Base-by-base conservation (phyloP, 2,113 vertebrate genomes). In the Cyanoramphus novaezelandiae region DNA sequence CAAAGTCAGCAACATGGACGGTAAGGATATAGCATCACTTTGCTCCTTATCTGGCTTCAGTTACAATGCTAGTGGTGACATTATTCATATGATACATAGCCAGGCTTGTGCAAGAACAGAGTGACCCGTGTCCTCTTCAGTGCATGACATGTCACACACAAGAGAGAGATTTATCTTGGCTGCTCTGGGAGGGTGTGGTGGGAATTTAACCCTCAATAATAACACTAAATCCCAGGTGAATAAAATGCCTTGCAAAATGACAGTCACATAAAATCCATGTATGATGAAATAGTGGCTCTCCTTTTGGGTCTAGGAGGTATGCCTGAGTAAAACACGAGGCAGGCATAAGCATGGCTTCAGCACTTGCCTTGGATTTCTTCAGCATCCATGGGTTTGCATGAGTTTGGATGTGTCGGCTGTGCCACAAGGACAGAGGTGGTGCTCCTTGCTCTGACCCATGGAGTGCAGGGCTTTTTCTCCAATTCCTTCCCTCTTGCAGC, bases 1-100 rank as follows among this genome's bases (percentile, higher is more conserved):
- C 99, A 24, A 99, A 99, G 96, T 99, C 99, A 5, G 99, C 99
- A 71, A 99, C 99, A 3, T 99, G 99, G 99, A 99, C 99, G 98
- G 99, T 99, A 99, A 99, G 99, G 71, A 55, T 1, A 2, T 35
- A 25, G 25, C 63, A 55, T 50, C 4, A 0, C 50, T 85, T 86
- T 53, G n/a, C 79, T 74, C 69, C 74, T 83, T 60, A 1, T 2
- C 52, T 76, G 43, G 12, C 68, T 55, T 65, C 3, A 3, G 39
- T 71, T 65, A 27, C 6, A 1, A 9, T 81, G 43, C 49, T 37
- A 3, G 0, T 28, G 17, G 55, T 46, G 82, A 43, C 53, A 49
- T 46, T 83, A 13, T 64, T 86, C 8, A 0, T 43, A 8, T 1
- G 19, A 37, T 10, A 28, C 4, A 1, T 44, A 68, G 7, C 13